Evolutionary conservation across 2,797 vertebrate species (phyloP), one percentile per base, ranked within the genome.

Genomic region (Danio aesculapii): DNA sequence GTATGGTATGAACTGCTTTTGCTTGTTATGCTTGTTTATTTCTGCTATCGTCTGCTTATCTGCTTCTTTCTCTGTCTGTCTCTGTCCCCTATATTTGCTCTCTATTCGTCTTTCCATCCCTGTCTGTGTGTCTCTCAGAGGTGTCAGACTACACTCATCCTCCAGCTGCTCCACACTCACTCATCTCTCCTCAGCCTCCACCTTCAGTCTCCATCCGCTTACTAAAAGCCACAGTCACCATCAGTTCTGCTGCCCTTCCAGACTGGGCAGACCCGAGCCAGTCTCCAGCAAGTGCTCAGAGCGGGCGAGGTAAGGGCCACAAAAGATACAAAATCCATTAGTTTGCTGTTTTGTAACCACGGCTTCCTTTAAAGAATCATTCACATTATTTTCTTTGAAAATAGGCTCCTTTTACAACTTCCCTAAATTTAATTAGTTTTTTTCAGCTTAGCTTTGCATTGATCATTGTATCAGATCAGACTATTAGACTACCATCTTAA

Each of bases 201-300:
- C 77, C 70, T 77, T 84, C 84, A 84, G 72, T 74, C 52, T 39
- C 44, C 72, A 83, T 68, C 84, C 61, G 13, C 70, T 47, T 8
- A 2, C 79, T 86, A 81, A 84, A 84, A 87, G 84, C 78, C 77
- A 72, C 68, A 79, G 68, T 77, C 82, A 87, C 75, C 86, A 87
- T 86, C 84, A 83, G 78, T 87, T 87, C 79, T 83, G 81, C 81
- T 87, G 84, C 64, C 79, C 81, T 63, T 77, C 86, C 75, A 82
- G 84, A 64, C 43, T 75, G 47, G 75, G 81, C 53, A 86, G 61
- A 81, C 30, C 73, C 55, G 74, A 79, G 61, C 80, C 68, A 52
- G 17, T 71, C 50, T 74, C 66, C 44, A 67, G 43, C 52, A 69
- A 69, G 66, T 14, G 30, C 41, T 11, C 67, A 64, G 79, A 72